Base-by-base conservation (phyloP, 2,888 invertebrate genomes). In the Phlogophora meticulosa region DNA sequence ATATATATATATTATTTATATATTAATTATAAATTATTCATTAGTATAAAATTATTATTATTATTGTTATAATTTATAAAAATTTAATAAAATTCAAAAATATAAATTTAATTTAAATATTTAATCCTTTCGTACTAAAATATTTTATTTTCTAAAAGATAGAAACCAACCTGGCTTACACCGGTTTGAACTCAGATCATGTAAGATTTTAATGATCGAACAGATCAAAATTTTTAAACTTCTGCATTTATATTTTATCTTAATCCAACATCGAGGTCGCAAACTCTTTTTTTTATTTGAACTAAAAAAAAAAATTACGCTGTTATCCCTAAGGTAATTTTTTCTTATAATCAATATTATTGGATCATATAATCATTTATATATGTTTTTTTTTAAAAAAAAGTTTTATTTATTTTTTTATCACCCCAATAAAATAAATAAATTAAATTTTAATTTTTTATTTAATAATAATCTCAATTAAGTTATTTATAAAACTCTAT, bases 201-300 rank as follows among this genome's bases (percentile, higher is more conserved):
- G 97, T 97, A 97, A 97, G 96, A 96, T 96, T 97, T 97, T 96
- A 97, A 97, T 96, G 96, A 97, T 97, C 97, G 97, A 97, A 97
- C 97, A 97, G 97, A 97, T 97, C 96, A 96, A 97, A 85, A 97
- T 94, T 93, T 93, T 95, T 96, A 95, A 97, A 96, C 96, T 94
- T 92, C 96, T 97, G 88, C 97, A 96, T 96, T 96, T 94, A 96
- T 96, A 94, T 93, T 96, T 95, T 94, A 96, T 95, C 96, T 97
- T 97, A 97, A 97, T 97, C 97, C 97, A 98, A 98, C 97, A 98
- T 98, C 97, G 98, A 98, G 97, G 97, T 97, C 97, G 97, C 97
- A 97, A 97, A 95, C 97, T 96, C 92, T 96, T 95, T 96, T 97
- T 96, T 96, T 94, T 96, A 97, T 97, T 92, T 89, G 97, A 96